Evolutionary conservation across 1,140 invertebrate genomes (phyloP), one percentile per base, ranked within the genome.

Genomic region (Bombus cullumanus): DNA sequence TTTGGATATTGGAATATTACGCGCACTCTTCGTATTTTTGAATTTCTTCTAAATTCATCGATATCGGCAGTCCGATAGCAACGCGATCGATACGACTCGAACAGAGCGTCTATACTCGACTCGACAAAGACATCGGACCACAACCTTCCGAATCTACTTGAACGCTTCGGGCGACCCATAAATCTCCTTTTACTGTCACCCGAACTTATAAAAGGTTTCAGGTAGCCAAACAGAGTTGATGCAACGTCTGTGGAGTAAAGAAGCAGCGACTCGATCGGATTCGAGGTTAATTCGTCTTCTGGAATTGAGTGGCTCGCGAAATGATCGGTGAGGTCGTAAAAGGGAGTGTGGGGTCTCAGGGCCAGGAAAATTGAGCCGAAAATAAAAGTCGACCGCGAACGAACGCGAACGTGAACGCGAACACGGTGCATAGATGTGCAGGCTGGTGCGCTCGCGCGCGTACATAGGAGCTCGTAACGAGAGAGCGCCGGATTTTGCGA

Each of bases 401-500:
- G 47, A 53, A 53, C 43, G 43, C 13, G 34, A 34, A 34, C 34
- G 34, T 2, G 13, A 47, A 47, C 47, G 5, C 34, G 13, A 47
- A 47, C 31, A 12, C 9, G 71, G 12, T 75, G 80, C 80, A 75
- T 37, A 66, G 34, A 62, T 28, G 47, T 28, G 18, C 9, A 10
- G 31, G 9, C 8, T 9, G 31, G n/a, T n/a, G 62, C n/a, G n/a
- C 62, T n/a, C 41, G 57, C 31, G 22, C 31, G 25, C 13, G 28
- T 37, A 41, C n/a, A 28, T 15, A 66, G 6, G 64, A 74, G 64
- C 71, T 34, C 8, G 81, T 86, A 84, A 86, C 85, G 81, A 86
- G 86, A 88, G 88, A 85, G 78, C 71, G 83, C 64, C 80, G 79
- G 87, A 90, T 89, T 89, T 62, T 84, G 85, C 76, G 84, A 76